Evolutionary conservation across 2,113 vertebrate species (phyloP).

Genomic region (Chascanopsetta lugubris): DNA sequence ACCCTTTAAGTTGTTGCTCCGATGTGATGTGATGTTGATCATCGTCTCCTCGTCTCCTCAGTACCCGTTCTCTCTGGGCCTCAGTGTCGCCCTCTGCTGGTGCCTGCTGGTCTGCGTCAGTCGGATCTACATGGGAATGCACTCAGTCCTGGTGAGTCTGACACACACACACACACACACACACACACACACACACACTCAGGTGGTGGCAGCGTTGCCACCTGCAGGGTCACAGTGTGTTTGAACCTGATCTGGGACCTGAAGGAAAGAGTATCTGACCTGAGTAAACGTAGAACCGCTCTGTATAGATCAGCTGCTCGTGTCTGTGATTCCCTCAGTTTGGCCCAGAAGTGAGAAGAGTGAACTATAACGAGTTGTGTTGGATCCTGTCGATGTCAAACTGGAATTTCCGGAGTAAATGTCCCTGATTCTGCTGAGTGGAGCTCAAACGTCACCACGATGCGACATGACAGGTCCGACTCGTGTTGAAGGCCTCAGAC

Average conservation of each 20-base stretch:
- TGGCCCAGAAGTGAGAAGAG: too few relatives aligned
- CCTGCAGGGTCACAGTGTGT: background rate
- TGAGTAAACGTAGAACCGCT: background rate
- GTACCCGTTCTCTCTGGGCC: conserved; percentile 89
- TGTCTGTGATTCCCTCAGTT: background rate
- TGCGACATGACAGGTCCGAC: too few relatives aligned
- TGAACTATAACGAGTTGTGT: too few relatives aligned
- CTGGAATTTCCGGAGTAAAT: too few relatives aligned
- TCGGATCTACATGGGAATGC: conserved; percentile 99
- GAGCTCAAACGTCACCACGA: too few relatives aligned
- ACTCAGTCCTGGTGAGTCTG: conserved; percentile 94
- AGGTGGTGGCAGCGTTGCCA: background rate
- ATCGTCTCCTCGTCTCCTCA: conserved; percentile 59
- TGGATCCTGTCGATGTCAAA: too few relatives aligned
- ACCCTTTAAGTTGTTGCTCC: background rate
- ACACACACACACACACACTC: conserved; percentile 8
- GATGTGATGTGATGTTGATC: background rate
- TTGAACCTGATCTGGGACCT: conserved; percentile 14
- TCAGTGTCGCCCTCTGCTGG: conserved; percentile 89
- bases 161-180: background rate
- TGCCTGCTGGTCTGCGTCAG: conserved; percentile 94
- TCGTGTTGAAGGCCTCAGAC: background rate
- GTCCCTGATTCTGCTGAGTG: too few relatives aligned
- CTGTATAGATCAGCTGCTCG: background rate
- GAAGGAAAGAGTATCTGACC: conserved; percentile 2